Percentiles rank a stretch among this genome's conserved stretches.
These are phyloP conservation scores for Microtus richardsoni DNA, from an alignment of 2,113 vertebrate genomes.

Conservation along the genomic window DNA sequence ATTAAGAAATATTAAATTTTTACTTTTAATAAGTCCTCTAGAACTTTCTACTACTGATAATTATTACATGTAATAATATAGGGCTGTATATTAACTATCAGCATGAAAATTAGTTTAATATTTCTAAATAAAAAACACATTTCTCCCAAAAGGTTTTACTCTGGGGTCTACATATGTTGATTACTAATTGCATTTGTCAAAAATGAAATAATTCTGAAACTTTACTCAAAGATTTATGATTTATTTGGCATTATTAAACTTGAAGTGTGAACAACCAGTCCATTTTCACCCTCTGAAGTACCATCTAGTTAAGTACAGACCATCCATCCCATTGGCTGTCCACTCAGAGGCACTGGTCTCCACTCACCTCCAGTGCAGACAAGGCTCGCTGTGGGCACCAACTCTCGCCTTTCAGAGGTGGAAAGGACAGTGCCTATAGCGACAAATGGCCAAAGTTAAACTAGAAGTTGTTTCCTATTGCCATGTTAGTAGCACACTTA, in stretches of 20 bases:
- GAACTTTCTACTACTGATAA: conserved; percentile 60
- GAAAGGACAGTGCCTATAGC: neutral
- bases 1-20: conserved; percentile 27
- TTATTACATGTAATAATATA: conserved; percentile 26
- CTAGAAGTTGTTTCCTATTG: neutral
- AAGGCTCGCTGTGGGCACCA: conserved; percentile 63
- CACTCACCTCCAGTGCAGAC: conserved; percentile 57
- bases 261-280: conserved; percentile 2
- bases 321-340: neutral
- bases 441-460: conserved; percentile 50
- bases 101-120: conserved; percentile 33
- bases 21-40: conserved; percentile 51
- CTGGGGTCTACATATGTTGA: conserved; percentile 17
- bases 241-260: conserved; percentile 50
- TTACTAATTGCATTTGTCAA: conserved; percentile 53
- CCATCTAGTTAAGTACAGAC: conserved; percentile 56
- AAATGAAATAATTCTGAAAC: conserved; percentile 56
- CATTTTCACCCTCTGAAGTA: neutral
- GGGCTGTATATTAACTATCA: conserved; percentile 49
- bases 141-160: neutral
- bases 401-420: conserved; percentile 40
- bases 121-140: conserved; percentile 60
- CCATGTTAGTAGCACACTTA: neutral
- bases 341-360: conserved; percentile 54
- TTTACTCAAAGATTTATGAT: conserved; percentile 43